Base-by-base conservation (phyloP, 2,888 invertebrate species). In the Agriopis marginaria region DNA sequence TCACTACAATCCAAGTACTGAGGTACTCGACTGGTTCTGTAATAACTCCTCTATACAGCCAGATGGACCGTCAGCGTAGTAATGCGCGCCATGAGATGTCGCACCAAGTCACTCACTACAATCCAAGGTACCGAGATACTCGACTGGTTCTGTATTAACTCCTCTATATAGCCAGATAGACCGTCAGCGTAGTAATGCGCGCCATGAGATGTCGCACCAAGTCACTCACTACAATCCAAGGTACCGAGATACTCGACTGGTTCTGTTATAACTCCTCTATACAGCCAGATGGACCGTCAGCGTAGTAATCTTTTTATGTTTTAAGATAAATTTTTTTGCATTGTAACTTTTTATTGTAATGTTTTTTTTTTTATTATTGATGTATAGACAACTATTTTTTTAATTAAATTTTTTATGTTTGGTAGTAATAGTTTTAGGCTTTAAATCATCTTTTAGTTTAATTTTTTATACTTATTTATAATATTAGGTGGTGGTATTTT, bases 21-120 rank as follows among this genome's bases (percentile, higher is more conserved):
- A 56, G n/a, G 17, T 0, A 40, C 55, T 32, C 32, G 32, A 32
- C 32, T 32, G n/a, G 10, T 45, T 12, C 45, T 45, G 45, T 45
- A 45, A 4, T 44, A 44, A 44, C 12, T 47, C 11, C 1, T 11
- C 7, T 47, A 12, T 47, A 47, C n/a, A 12, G n/a, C 11, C 47
- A 12, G 47, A 4, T 32, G 32, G 4, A 47, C 47, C 47, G 42
- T 8, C 42, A 44, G 42, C 97, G 97, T 77, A 96, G 95, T 23
- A 98, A 97, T 88, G 97, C 97, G 1, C 96, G 97, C 7, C 97
- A 98, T 59, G 97, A 98, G 73, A 95, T 99, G 12, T 97, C 97
- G 0, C 96, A 97, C 79, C 97, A 98, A 82, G 89, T 99, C 63
- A 96, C 96, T 49, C 95, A 97, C 40, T 98, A 98, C 82, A 97